Evolutionary conservation across 1,140 invertebrate species (phyloP), one percentile per base, ranked within the genome.

Genomic region (Luehdorfia chinensis): DNA sequence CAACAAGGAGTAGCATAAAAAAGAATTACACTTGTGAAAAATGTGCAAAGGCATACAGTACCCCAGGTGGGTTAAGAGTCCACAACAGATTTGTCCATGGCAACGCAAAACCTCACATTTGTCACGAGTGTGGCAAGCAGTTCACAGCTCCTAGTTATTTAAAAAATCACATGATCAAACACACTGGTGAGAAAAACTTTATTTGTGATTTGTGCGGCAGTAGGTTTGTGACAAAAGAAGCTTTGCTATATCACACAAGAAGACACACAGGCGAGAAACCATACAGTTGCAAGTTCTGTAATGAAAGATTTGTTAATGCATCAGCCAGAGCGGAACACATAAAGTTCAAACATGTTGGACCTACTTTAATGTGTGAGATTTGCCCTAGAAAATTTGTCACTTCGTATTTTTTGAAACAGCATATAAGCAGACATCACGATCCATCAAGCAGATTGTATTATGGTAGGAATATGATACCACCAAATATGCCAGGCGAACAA

Each of bases 211-310:
- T 86, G 15, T 88, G 87, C 55, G 55, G 50, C 0, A 67, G 65
- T 21, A 69, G 55, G 41, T 89, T 88, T 77, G 80, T 80, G 2
- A 75, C 83, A 3, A 81, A 81, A 58, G 76, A 80, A 28, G 77
- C 84, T 7, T 55, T 87, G 4, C 59, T 85, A 36, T 84, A 84
- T 28, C 87, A 88, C 43, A 77, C 78, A n/a, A 62, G 81, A 32
- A 65, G 76, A 16, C 88, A 89, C 39, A 87, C 84, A 3, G 84
- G 87, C 2, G 88, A 89, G 61, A 83, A 83, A 39, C 87, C 87
- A 0, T 90, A 87, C 37, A 72, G 55, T 36, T 81, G 79, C 41
- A 73, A 72, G 32, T 39, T 65, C 12, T 84, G 79, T 46, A 59
- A 67, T 55, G 75, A 83, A 37, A 75, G 50, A 55, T 85, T 85